These are phyloP conservation scores for Abrostola tripartita DNA, from an alignment of 2,888 invertebrate genomes.

Conservation along the genomic window DNA sequence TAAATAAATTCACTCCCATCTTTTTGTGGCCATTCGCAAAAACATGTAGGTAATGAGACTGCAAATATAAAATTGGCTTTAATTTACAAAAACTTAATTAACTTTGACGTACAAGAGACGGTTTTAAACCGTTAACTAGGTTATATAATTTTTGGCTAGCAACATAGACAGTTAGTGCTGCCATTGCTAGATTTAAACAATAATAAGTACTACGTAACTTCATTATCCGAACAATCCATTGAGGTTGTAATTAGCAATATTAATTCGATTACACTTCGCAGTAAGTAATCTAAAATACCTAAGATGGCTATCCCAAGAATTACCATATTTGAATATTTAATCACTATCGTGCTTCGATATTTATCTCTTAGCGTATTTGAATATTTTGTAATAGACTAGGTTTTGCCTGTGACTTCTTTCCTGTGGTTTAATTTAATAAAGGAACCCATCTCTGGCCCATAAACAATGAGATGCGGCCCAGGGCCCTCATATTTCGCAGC, in stretches of 20 bases:
- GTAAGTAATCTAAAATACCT: constrained; percentile 18
- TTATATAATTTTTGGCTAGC: too few relatives aligned
- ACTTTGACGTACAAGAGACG: too few relatives aligned
- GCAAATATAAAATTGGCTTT: background rate
- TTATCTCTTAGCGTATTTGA: background rate
- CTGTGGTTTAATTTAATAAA: background rate
- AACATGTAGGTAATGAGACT: background rate
- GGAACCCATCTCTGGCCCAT: background rate
- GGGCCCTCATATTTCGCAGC: too few relatives aligned
- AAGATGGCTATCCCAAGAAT: constrained; percentile 25
- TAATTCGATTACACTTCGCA: constrained; percentile 4
- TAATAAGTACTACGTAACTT: too few relatives aligned
- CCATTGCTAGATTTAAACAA: too few relatives aligned
- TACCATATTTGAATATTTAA: constrained; percentile 17
- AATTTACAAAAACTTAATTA: background rate
- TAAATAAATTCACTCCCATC: background rate
- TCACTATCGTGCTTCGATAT: constrained; percentile 1
- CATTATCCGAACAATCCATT: background rate
- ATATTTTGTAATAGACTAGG: background rate
- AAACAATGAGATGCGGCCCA: background rate
- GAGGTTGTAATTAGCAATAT: constrained; percentile 1
- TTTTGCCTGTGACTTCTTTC: background rate
- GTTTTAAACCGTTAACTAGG: too few relatives aligned
- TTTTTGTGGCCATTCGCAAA: background rate
- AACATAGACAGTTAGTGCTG: too few relatives aligned